Base-by-base conservation (phyloP, 2,113 vertebrate species). In the Gobiocypris rarus region DNA sequence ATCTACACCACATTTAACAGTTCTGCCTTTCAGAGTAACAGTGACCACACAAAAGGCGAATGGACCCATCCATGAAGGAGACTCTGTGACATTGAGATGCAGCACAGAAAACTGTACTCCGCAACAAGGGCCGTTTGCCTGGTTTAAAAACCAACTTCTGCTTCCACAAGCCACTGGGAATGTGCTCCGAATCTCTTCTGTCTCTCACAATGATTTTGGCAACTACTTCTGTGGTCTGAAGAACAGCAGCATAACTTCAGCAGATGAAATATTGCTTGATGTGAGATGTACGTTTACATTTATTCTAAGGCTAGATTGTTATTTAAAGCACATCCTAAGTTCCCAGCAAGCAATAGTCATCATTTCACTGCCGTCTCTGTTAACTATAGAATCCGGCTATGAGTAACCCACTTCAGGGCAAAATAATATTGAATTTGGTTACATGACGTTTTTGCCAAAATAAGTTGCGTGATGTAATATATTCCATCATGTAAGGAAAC, bases 211-310 rank as follows among this genome's bases (percentile, higher is more conserved):
- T 5, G 83, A 85, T n/a, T 45, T 9, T 50, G 65, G 63, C 31
- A 58, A 73, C 63, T 79, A 80, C 65, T 80, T 76, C 19, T 85
- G 83, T 3, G 67, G 63, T 41, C 75, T 61, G 67, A 80, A 52
- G 13, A 59, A 59, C 67, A 45, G 8, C 15, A 26, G 14, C n/a
- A 38, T 11, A 19, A 31, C 26, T 26, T 48, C 9, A 4, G 22
- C 63, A 31, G 24, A 15, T 48, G n/a, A 50, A 80, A 24, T 43
- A 31, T 1, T 58, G 24, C 83, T 85, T 28, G 76, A 85, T 13
- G 75, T 85, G 19, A 85, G 67, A 79, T 85, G 75, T 85, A 80
- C 0, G 83, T 67, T 24, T 7, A 9, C 7, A 15, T 54, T 54
- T 8, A 54, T 2, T 5, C 73, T 15, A 2, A 8, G 58, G 41